Evolutionary conservation across 2,113 vertebrate species (phyloP).

Genomic region (Mastomys coucha): DNA sequence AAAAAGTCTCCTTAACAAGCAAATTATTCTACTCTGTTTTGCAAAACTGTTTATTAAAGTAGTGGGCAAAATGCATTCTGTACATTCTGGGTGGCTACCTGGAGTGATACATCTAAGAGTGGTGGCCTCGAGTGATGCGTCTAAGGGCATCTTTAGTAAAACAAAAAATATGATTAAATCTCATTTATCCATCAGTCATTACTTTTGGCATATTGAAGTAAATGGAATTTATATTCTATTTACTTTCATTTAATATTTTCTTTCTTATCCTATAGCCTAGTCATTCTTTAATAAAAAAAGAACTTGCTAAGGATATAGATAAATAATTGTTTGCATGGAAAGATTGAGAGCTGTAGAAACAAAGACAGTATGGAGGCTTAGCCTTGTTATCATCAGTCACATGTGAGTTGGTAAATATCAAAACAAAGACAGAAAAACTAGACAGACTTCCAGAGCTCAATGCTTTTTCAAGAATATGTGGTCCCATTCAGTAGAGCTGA

Average conservation of each 20-base stretch:
- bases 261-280: background rate
- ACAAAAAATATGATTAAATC: background rate
- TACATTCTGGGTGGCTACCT: background rate
- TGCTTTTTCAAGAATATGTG: background rate
- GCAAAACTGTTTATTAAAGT: background rate
- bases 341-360: slow-evolving; percentile 8
- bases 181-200: background rate
- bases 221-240: background rate
- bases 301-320: background rate
- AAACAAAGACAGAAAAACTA: slow-evolving; percentile 12
- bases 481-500: background rate
- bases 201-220: background rate
- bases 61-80: background rate
- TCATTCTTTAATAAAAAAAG: background rate
- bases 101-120: background rate
- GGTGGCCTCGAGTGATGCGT: background rate
- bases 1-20: background rate
- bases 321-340: background rate
- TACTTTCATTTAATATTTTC: background rate
- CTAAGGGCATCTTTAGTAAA: background rate
- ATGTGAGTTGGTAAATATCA: background rate
- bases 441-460: background rate
- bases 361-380: background rate
- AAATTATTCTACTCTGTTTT: background rate
- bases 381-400: background rate